These are phyloP conservation scores for Lethrus apterus DNA, from an alignment of 1,140 invertebrate genomes.

Conservation along the genomic window DNA sequence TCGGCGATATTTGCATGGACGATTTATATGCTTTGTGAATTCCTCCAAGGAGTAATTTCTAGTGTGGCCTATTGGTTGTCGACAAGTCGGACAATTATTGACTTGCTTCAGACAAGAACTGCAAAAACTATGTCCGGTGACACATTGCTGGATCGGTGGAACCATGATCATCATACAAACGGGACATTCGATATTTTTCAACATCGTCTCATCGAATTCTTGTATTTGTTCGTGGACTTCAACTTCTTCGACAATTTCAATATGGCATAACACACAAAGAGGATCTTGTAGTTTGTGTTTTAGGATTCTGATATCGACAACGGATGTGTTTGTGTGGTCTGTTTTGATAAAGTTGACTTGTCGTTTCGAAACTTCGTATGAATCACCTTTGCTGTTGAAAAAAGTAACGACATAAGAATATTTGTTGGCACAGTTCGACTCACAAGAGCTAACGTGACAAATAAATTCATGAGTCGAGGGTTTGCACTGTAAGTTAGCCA, in stretches of 20 bases:
- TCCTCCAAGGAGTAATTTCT: constrained; percentile 27
- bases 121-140: constrained; percentile 31
- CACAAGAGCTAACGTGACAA: constrained; percentile 10
- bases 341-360: too few species aligned
- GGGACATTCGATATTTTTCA: constrained; percentile 27
- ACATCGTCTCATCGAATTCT: too few species aligned
- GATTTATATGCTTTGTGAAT: constrained; percentile 18
- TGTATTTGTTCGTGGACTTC: too few species aligned
- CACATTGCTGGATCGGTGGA: constrained; percentile 29
- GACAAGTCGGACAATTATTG: constrained; percentile 20
- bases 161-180: constrained; percentile 29
- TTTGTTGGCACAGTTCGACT: not conserved
- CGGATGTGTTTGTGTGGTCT: not conserved
- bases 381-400: not conserved
- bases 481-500: constrained; percentile 25
- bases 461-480: constrained; percentile 12
- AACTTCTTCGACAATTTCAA: not conserved
- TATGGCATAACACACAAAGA: not conserved
- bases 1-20: constrained; percentile 25
- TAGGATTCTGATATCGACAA: not conserved
- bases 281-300: not conserved
- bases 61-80: constrained; percentile 18
- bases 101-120: constrained; percentile 19
- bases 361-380: not conserved
- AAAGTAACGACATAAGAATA: not conserved